Conservation (phyloP, 2,797 vertebrate genomes). For the Bucorvus abyssinicus region DNA sequence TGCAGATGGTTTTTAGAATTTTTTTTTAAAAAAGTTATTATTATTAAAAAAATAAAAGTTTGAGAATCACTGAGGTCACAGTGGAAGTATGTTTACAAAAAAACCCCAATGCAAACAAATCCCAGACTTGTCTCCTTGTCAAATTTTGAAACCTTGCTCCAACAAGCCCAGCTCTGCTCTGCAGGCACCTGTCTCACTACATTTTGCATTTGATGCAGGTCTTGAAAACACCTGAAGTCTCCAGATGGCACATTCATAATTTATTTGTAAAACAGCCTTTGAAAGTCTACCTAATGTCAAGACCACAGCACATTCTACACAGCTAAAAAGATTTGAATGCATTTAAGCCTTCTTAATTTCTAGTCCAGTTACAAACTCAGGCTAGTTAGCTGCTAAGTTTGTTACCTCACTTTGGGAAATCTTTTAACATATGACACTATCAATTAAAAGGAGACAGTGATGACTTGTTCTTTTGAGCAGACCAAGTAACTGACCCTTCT, state of each 20-base stretch:
- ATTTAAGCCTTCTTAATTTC: slow-evolving; percentile 4
- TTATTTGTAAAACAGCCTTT: neutral
- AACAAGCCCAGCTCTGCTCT: neutral
- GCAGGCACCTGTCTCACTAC: neutral
- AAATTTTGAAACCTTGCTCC: neutral
- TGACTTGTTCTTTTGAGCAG: neutral
- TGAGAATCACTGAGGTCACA: neutral
- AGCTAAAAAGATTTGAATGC: neutral
- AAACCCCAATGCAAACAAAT: neutral
- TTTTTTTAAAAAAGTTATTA: neutral
- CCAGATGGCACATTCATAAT: neutral
- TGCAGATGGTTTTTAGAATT: neutral
- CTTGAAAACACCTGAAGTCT: neutral
- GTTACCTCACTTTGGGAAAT: neutral
- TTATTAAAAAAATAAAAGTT: neutral
- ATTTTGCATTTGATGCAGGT: neutral
- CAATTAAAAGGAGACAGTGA: neutral
- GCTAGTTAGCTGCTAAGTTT: neutral
- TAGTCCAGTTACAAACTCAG: neutral
- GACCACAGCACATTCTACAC: neutral
- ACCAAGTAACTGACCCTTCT: neutral
- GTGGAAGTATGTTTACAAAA: neutral
- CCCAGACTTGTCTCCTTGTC: neutral
- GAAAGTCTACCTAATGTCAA: neutral
- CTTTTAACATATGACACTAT: neutral